Percentiles rank a stretch among this genome's conserved stretches.
Evolutionary conservation across 2,113 vertebrate genomes (phyloP).

Genomic region (Campylomormyrus tamandua): DNA sequence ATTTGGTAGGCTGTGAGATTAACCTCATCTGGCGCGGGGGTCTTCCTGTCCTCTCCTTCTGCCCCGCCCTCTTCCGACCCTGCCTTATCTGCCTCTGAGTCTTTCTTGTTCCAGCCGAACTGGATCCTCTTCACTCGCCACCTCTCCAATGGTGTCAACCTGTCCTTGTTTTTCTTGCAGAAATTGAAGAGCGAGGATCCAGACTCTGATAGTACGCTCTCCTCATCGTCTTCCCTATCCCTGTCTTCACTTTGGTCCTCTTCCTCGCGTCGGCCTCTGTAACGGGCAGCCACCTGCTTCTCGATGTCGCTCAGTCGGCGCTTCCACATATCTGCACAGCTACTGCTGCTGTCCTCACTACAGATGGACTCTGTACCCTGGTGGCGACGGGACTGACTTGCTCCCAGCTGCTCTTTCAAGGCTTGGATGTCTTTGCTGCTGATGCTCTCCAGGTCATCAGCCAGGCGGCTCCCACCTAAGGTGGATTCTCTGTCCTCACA

Average conservation of each 20-base stretch:
- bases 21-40: conserved; percentile 58
- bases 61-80: conserved; percentile 41
- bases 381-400: conserved; percentile 32
- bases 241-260: conserved; percentile 29
- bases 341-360: conserved; percentile 63
- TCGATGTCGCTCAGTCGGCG: conserved; percentile 80
- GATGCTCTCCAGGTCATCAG: conserved; percentile 65
- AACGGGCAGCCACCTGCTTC: conserved; percentile 66
- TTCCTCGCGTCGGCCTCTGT: conserved; percentile 30
- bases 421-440: conserved; percentile 70
- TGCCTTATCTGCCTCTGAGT: conserved; percentile 48
- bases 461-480: conserved; percentile 26
- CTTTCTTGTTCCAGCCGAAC: conserved; percentile 90
- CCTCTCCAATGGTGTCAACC: conserved; percentile 79
- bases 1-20: conserved; percentile 82
- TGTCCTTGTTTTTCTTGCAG: conserved; percentile 85
- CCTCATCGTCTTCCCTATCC: conserved; percentile 60
- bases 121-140: conserved; percentile 93
- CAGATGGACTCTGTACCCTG: conserved; percentile 57
- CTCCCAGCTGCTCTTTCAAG: conserved; percentile 61
- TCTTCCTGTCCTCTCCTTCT: conserved; percentile 39
- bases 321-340: conserved; percentile 75
- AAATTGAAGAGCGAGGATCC: conserved; percentile 84
- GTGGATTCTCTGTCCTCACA: conserved; percentile 46
- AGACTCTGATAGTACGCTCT: conserved; percentile 71